phyloP scores from a whole-genome alignment of 2,888 invertebrate genomes.

The Cryptocephalus moraei region DNA sequence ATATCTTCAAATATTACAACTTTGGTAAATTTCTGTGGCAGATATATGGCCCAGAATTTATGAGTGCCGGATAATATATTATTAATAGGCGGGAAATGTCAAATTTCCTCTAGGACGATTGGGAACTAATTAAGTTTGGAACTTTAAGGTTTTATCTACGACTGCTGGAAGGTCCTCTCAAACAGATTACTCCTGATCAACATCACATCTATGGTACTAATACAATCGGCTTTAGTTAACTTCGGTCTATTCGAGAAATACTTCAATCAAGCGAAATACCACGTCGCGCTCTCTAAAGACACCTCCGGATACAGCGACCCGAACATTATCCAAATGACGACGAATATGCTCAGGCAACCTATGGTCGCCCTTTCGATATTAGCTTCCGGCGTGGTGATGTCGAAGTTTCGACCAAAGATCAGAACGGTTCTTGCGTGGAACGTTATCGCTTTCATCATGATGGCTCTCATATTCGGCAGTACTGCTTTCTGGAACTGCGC shows the following conservation, averaged over 20 bases:
- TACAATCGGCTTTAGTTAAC: constrained; percentile 45
- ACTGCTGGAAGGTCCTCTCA: constrained; percentile 42
- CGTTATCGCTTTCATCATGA: constrained; percentile 35
- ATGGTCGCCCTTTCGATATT: constrained; percentile 43
- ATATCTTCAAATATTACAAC: too few relatives aligned
- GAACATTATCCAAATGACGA: constrained; percentile 41
- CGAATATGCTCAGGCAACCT: constrained; percentile 47
- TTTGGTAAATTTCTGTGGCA: too few relatives aligned
- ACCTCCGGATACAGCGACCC: constrained; percentile 44
- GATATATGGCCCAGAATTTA: too few relatives aligned
- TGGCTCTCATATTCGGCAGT: constrained; percentile 39
- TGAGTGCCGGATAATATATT: too few relatives aligned
- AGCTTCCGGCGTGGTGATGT: constrained; percentile 44
- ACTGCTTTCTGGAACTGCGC: constrained; percentile 26
- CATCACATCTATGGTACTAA: constrained; percentile 40
- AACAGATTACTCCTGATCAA: constrained; percentile 46
- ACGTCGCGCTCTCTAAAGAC: constrained; percentile 40
- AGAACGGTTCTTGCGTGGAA: constrained; percentile 43
- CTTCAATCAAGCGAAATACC: constrained; percentile 49
- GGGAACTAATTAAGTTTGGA: too few relatives aligned
- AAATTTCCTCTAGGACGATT: too few relatives aligned
- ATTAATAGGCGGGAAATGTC: too few relatives aligned
- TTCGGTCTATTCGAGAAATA: constrained; percentile 44
- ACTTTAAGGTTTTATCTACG: constrained; percentile 33
- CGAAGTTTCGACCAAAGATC: constrained; percentile 42